Conservation (phyloP, 2,113 vertebrate genomes). For the Cephalopterus ornatus region DNA sequence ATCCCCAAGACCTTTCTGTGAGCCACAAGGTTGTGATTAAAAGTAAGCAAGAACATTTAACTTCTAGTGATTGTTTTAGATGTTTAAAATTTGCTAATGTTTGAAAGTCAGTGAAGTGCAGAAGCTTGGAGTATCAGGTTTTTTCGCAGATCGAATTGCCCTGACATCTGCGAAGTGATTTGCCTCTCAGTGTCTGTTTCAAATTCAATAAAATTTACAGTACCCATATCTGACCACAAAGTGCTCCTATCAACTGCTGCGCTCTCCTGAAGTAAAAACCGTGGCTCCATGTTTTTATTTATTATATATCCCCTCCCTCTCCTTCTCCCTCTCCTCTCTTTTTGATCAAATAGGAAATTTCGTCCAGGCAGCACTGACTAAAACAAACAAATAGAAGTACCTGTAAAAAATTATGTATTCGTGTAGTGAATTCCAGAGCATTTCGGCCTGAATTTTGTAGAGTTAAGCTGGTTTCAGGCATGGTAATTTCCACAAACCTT, state of each 20-base stretch:
- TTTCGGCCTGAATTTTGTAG: background rate
- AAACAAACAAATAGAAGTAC: background rate
- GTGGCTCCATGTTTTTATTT: background rate
- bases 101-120: background rate
- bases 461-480: background rate
- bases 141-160: conserved; percentile 2
- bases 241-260: background rate
- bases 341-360: background rate
- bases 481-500: background rate
- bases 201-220: conserved; percentile 46
- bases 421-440: background rate
- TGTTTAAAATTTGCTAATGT: background rate
- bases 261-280: background rate
- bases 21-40: background rate
- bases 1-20: background rate
- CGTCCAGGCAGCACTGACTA: background rate
- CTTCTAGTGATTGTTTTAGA: background rate
- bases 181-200: conserved; percentile 25
- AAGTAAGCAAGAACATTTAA: background rate
- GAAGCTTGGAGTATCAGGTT: background rate
- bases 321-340: too few relatives aligned
- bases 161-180: conserved; percentile 31
- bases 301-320: too few relatives aligned
- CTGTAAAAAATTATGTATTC: background rate
- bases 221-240: conserved; percentile 34